Base-by-base conservation (phyloP, 2,113 vertebrate species). In the Acrocephalus kingi region DNA sequence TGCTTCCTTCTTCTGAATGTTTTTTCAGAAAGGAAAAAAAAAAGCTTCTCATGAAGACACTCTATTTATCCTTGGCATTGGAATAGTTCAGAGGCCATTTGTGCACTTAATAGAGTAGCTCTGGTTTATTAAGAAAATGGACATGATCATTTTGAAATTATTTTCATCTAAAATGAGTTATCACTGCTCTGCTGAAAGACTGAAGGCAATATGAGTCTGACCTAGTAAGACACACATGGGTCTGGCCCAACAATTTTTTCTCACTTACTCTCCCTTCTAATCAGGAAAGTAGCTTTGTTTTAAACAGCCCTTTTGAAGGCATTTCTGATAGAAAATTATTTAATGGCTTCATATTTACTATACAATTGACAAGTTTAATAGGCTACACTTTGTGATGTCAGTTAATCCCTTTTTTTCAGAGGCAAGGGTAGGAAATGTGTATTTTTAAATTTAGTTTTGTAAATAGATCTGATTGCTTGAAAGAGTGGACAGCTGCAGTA, bases 291-390 rank as follows among this genome's bases (percentile, higher is more conserved):
- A 82, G 33, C 46, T 84, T 95, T 39, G 21, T 37, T 92, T 73
- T 20, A 30, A 68, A 84, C 83, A 85, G 6, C 24, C 48, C 16
- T 56, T 86, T 94, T 84, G 58, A 82, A 90, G 71, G 51, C 88
- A 88, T 77, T 84, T 63, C n/a, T 95, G 69, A 88, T 81, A 35
- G 76, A 94, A 96, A 94, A 82, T 87, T 14, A 73, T 80, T 90
- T 92, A 89, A 89, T 95, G 66, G 59, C 82, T 73, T 95, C 68
- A 41, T 41, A 79, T 84, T 94, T 97, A 51, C 31, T 46, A 7
- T 73, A 27, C 18, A 41, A 45, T 30, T 96, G 56, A 30, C 59
- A 90, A 81, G 87, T 93, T 74, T 49, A 86, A 77, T 73, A 92
- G 80, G 68, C 31, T n/a, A 67, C 17, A 24, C 23, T 33, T 66